phyloP scores from a whole-genome alignment of 2,797 vertebrate species.

The Takifugu ocellatus region DNA sequence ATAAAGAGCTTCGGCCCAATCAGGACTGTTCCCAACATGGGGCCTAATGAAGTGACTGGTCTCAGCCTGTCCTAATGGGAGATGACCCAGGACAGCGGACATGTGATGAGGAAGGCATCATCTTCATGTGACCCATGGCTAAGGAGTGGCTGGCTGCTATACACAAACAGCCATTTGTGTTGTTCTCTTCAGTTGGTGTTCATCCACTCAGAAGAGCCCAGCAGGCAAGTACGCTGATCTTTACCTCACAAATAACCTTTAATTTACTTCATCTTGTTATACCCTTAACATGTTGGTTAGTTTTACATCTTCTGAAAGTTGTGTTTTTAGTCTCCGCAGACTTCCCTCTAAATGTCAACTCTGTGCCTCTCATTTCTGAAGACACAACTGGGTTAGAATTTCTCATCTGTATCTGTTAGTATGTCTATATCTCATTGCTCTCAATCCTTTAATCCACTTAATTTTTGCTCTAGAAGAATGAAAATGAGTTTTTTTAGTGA shows the following conservation, averaged over 20 bases:
- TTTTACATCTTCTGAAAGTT: too few relatives aligned
- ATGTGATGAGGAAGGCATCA: slow-evolving; percentile 75
- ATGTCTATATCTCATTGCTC: background rate
- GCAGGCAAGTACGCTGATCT: slow-evolving; percentile 51
- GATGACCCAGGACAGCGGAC: slow-evolving; percentile 52
- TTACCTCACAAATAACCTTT: background rate
- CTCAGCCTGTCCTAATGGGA: slow-evolving; percentile 41
- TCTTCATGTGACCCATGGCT: slow-evolving; percentile 80
- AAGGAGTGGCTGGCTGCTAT: slow-evolving; percentile 53
- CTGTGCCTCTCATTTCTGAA: background rate
- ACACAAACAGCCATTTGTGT: slow-evolving; percentile 71
- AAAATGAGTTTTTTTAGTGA: too few relatives aligned
- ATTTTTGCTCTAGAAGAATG: background rate
- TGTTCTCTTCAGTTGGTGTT: slow-evolving; percentile 43
- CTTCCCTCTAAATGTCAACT: background rate
- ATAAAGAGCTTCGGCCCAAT: too few relatives aligned
- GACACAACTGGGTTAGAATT: background rate
- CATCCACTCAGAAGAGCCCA: slow-evolving; percentile 26
- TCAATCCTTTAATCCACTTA: background rate
- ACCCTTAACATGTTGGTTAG: background rate
- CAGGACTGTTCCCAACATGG: slow-evolving; percentile 12
- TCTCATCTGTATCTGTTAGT: background rate
- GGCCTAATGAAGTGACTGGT: slow-evolving; percentile 40
- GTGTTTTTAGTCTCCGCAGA: background rate
- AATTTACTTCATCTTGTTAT: background rate